Percentiles rank a stretch among this genome's conserved stretches.
These are phyloP conservation scores for Musca vetustissima DNA, from an alignment of 1,140 invertebrate genomes.

Conservation along the genomic window DNA sequence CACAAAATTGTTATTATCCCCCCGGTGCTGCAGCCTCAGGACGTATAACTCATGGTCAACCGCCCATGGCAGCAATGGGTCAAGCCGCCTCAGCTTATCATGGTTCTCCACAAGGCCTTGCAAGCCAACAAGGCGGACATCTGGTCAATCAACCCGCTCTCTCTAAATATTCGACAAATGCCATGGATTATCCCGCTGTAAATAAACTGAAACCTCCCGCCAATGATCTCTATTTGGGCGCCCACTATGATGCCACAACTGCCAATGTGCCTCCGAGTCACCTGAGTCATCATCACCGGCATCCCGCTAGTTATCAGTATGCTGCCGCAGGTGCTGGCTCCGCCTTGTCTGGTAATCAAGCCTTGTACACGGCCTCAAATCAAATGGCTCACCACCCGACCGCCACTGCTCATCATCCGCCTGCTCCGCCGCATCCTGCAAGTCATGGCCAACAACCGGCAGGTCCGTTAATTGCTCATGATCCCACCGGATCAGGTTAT, in stretches of 20 bases:
- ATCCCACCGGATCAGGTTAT: background rate
- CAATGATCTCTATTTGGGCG: constrained; percentile 39
- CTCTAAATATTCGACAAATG: background rate
- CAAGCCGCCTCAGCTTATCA: too few species aligned
- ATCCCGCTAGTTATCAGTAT: background rate
- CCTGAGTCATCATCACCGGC: too few species aligned
- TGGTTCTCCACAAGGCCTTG: too few species aligned
- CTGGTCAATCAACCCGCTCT: constrained; percentile 1
- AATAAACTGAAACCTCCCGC: constrained; percentile 42
- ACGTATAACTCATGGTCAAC: constrained; percentile 2
- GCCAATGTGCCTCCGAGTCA: background rate
- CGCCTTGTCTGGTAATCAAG: background rate
- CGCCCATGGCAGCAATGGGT: background rate
- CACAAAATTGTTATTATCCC: constrained; percentile 47
- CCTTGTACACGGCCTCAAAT: background rate
- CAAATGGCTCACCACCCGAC: background rate
- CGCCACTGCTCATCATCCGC: background rate
- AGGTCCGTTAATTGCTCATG: background rate
- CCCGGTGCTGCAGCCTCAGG: background rate
- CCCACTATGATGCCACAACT: background rate
- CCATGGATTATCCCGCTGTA: background rate
- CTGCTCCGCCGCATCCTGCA: too few species aligned
- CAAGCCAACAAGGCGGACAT: background rate
- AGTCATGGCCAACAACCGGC: too few species aligned
- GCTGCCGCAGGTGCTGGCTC: background rate